Base-by-base conservation (phyloP, 2,113 vertebrate genomes). In the Toxotes chatareus region DNA sequence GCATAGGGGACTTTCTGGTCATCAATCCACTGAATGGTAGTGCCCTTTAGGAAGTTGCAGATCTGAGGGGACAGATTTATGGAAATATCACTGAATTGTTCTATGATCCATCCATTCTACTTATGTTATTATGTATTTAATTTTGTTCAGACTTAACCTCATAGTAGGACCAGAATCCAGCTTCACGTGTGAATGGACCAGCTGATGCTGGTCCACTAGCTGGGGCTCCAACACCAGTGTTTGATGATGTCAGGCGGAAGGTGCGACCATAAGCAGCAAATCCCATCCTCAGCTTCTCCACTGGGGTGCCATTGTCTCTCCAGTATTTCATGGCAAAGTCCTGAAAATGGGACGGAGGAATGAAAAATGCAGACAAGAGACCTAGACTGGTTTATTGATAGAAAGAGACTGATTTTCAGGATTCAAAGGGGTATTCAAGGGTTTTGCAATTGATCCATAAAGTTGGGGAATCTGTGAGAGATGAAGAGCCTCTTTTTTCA, bases 131-230 rank as follows among this genome's bases (percentile, higher is more conserved):
- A 4, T 55, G 10, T 12, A 46, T 69, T 16, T 17, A 23, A 70
- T 51, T 51, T 51, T 49, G 46, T 49, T 21, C 19, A n/a, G 0
- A 70, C 32, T 49, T 9, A 73, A 97, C 96, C 95, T 97, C 96
- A 83, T 95, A 97, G 87, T 96, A 97, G 85, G 96, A 83, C 96
- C 95, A 94, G 87, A 96, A 94, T 59, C 96, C 96, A 51, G 94
- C 91, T 75, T 96, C 94, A 19, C 95, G 91, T 42, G 95, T 96
- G 86, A 87, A 97, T 32, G 87, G 65, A 51, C 95, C 96, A 40
- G 96, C 94, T 70, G 94, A 79, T 3, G 94, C 96, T 34, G 95
- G 69, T 21, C 96, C 96, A 11, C 65, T 85, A 8, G 91, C 91
- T 53, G 90, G 86, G 5, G 94, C 94, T 79, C 94, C 92, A 55